Conservation (phyloP, 2,888 invertebrate species). For the Glyphotaelius pellucidus region DNA sequence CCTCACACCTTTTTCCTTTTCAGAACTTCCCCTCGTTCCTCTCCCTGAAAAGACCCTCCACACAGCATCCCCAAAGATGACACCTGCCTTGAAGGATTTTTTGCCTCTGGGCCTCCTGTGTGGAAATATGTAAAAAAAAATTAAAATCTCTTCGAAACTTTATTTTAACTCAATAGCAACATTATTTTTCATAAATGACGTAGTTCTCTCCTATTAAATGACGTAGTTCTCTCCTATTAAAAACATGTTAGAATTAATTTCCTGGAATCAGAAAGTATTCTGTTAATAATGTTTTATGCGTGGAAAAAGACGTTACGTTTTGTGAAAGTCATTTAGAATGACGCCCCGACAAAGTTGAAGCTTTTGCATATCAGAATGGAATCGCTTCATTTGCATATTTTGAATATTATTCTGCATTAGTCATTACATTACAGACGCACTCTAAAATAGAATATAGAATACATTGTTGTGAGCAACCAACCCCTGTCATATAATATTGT, state of each 20-base stretch:
- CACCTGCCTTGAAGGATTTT: too few relatives aligned
- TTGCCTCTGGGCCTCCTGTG: too few relatives aligned
- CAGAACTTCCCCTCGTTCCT: too few relatives aligned
- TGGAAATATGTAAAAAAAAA: too few relatives aligned
- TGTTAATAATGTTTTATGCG: neutral
- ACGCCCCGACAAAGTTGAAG: neutral
- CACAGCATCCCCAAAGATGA: too few relatives aligned
- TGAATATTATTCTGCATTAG: constrained; percentile 9
- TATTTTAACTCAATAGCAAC: too few relatives aligned
- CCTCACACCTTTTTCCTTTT: too few relatives aligned
- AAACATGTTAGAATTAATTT: neutral
- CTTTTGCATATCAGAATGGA: constrained; percentile 21
- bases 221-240: too few relatives aligned
- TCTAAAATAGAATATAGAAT: neutral
- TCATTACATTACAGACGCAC: neutral
- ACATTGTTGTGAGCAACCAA: neutral
- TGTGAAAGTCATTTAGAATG: neutral
- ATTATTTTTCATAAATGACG: too few relatives aligned
- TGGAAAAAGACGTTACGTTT: neutral
- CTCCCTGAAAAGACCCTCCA: too few relatives aligned
- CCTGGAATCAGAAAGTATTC: neutral
- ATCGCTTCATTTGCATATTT: constrained; percentile 16
- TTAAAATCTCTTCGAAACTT: too few relatives aligned
- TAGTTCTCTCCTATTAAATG: too few relatives aligned
- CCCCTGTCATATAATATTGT: neutral